phyloP scores from a whole-genome alignment of 2,888 invertebrate species.

The Cryptosula pallasiana region DNA sequence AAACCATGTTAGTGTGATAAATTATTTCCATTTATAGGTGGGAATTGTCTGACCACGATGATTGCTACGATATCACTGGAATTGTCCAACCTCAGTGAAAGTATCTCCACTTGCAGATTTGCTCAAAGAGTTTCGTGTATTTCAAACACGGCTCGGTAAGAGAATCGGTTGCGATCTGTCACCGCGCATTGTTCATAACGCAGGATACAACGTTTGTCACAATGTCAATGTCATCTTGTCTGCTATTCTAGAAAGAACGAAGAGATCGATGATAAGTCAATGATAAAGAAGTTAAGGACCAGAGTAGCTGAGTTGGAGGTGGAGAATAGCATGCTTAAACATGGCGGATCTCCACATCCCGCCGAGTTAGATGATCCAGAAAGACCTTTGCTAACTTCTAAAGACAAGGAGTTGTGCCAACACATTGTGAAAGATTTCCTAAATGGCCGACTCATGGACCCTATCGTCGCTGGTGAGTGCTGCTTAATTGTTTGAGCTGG shows the following conservation, averaged over 20 bases:
- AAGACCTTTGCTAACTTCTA: slow-evolving; percentile 35
- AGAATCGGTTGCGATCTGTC: no score
- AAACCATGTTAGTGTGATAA: no score
- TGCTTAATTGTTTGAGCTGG: no score
- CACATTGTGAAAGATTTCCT: slow-evolving; percentile 40
- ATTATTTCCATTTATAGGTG: slow-evolving; percentile 41
- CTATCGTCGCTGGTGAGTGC: slow-evolving; percentile 39
- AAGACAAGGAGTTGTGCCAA: slow-evolving; percentile 39
- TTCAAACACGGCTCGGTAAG: slow-evolving; percentile 44
- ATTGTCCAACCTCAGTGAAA: slow-evolving; percentile 41
- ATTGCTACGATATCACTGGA: slow-evolving; percentile 47
- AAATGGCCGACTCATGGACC: slow-evolving; percentile 39
- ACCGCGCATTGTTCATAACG: no score
- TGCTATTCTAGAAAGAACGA: slow-evolving; percentile 41
- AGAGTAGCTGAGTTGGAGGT: slow-evolving; percentile 42
- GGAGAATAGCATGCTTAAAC: slow-evolving; percentile 32
- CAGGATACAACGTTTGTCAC: no score
- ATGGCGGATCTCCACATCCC: background rate
- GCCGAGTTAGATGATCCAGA: slow-evolving; percentile 27
- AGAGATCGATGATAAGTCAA: slow-evolving; percentile 44
- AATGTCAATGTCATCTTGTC: no score
- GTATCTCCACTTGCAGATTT: slow-evolving; percentile 47
- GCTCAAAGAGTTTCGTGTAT: slow-evolving; percentile 47
- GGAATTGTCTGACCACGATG: slow-evolving; percentile 50
- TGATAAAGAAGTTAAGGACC: slow-evolving; percentile 40